Evolutionary conservation across 1,140 invertebrate species (phyloP).

Genomic region (Spodoptera frugiperda): DNA sequence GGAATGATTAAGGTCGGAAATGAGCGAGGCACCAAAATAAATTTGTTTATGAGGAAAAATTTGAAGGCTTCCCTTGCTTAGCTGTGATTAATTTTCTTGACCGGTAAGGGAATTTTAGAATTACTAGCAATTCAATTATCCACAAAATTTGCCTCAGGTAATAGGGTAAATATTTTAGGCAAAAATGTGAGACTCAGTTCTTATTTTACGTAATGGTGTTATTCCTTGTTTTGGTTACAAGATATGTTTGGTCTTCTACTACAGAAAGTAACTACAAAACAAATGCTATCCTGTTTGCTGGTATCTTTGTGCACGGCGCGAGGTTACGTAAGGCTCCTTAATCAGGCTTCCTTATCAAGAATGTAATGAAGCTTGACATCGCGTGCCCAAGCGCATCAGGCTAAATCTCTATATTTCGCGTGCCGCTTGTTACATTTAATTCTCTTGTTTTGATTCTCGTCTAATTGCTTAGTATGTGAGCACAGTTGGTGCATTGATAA

Average conservation of each 20-base stretch:
- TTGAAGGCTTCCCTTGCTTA: background rate
- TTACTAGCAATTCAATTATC: background rate
- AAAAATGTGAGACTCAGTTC: background rate
- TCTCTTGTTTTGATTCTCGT: constrained; percentile 29
- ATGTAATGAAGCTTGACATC: constrained; percentile 39
- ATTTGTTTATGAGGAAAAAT: background rate
- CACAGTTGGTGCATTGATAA: too few species aligned
- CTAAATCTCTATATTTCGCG: constrained; percentile 31
- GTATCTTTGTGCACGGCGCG: background rate
- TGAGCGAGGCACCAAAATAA: too few species aligned
- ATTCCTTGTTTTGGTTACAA: background rate
- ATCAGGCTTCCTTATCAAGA: constrained; percentile 13
- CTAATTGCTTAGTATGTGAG: too few species aligned
- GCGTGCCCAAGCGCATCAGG: constrained; percentile 38
- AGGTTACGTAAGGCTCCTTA: background rate
- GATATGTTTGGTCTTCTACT: background rate
- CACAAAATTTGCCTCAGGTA: background rate
- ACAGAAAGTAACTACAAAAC: background rate
- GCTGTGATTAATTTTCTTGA: background rate
- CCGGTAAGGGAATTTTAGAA: background rate
- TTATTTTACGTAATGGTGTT: background rate
- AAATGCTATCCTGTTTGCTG: background rate
- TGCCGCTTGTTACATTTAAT: constrained; percentile 38
- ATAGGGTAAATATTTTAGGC: background rate
- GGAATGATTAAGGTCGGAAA: background rate